Conservation (phyloP, 2,113 vertebrate species). For the Arizona elegans region DNA sequence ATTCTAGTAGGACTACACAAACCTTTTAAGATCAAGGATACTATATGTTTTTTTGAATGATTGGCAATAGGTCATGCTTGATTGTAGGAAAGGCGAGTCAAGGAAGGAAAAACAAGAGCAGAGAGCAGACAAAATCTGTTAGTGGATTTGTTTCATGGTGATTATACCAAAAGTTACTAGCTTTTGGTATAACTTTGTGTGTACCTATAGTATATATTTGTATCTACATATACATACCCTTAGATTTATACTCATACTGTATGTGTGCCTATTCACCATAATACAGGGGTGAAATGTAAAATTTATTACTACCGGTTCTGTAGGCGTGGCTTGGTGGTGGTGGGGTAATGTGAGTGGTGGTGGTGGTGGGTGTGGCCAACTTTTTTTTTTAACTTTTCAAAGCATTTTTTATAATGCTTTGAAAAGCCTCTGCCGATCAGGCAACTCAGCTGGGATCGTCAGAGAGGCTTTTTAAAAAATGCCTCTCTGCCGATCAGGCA, state of each 20-base stretch:
- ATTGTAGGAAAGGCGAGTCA: neutral
- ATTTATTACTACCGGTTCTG: too few relatives aligned
- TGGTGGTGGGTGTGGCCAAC: too few relatives aligned
- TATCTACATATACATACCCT: neutral
- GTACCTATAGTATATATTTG: neutral
- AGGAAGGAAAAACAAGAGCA: neutral
- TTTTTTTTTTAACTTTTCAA: too few relatives aligned
- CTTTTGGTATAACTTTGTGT: neutral
- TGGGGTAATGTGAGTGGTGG: too few relatives aligned
- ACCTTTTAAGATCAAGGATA: neutral
- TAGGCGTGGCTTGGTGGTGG: too few relatives aligned
- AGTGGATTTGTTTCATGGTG: neutral
- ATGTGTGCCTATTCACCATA: too few relatives aligned
- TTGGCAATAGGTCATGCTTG: neutral
- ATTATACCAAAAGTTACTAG: neutral
- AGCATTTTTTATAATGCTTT: too few relatives aligned
- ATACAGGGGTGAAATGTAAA: too few relatives aligned
- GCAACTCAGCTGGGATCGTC: too few relatives aligned
- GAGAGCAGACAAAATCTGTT: neutral
- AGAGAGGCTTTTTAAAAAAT: too few relatives aligned
- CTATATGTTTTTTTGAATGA: neutral
- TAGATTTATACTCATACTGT: neutral
- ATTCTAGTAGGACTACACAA: neutral
- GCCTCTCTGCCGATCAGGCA: too few relatives aligned
- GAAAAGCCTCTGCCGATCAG: too few relatives aligned